Base-by-base conservation (phyloP, 2,888 invertebrate species). In the Trypoxylon attenuatum region DNA sequence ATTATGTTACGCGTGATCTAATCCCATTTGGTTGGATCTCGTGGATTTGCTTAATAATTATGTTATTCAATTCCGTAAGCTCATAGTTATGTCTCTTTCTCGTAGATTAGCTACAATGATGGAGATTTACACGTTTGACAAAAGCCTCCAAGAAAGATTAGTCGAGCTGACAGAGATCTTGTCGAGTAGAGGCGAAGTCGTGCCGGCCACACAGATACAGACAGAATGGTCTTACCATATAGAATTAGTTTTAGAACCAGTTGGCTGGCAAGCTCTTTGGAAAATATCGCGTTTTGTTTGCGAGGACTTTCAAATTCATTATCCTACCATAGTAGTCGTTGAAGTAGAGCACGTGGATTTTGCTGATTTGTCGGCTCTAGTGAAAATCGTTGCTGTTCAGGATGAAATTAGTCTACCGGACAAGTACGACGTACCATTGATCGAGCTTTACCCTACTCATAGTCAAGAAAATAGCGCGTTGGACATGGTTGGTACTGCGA, bases 221-320 rank as follows among this genome's bases (percentile, higher is more conserved):
- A 83, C 87, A 2, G 90, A 90, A 81, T 91, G 91, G 91, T 84
- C 87, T 1, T 89, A 87, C 71, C 89, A 89, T 70, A 78, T 91
- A 0, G 92, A 92, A 76, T 77, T 91, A 22, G 85, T 90, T 0
- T 85, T 92, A 1, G 92, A 93, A 73, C 91, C 91, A 0, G 89
- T 89, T 0, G 93, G 92, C 0, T 93, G 93, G 93, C 91, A 91
- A 76, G 92, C 91, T 0, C 76, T 93, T 5, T 93, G 93, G 93
- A 92, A 92, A 83, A 89, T 93, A 5, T 91, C 92, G 0, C 89
- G 92, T 53, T 81, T 89, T 2, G 90, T 89, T 29, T 93, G 93
- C 77, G 91, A 91, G 77, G 89, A 89, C 63, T 89, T 92, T 84
- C 89, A 91, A 65, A 90, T 92, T 10, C 89, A 91, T 72, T 92